Base-by-base conservation (phyloP, 2,797 vertebrate species). In the Tauraco hartlaubi region DNA sequence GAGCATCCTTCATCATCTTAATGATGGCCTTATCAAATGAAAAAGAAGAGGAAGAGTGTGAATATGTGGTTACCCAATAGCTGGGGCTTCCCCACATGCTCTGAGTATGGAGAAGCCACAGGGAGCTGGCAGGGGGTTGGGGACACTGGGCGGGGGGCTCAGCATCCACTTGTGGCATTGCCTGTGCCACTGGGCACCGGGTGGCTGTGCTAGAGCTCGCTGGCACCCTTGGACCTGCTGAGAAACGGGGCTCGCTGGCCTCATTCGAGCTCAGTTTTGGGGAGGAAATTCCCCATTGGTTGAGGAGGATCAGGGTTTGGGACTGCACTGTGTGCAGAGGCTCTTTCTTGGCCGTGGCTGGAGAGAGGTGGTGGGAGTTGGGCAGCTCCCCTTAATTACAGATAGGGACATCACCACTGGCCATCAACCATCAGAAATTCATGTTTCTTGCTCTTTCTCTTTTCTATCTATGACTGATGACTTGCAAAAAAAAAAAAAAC, bases 161-260 rank as follows among this genome's bases (percentile, higher is more conserved):
- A 0, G 44, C 33, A 37, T 63, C 63, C 75, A 22, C 39, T 15
- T 4, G 49, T 51, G 49, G 49, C 49, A 26, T 51, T 51, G 49
- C 49, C 49, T 15, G 6, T 14, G 33, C 33, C 18, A 9, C 19
- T 2, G 2, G 43, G 23, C 12, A 2, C 55, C 0, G 0, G 0
- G 0, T 12, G 63, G 22, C 55, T 8, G 11, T 5, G 20, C 43
- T 3, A 5, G 81, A 48, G 59, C 68, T 74, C 0, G 0, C 26
- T 31, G 62, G 15, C 20, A 58, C 52, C 20, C 31, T n/a, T 33
- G 62, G 41, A 23, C 8, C 20, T 26, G 44, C 35, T 16, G 58
- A 23, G 66, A 68, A 9, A 31, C 41, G 51, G 19, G 23, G 25
- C 63, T 64, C 1, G 0, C 55, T 76, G 46, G 11, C 63, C 37